Evolutionary conservation across 2,888 invertebrate genomes (phyloP).

Genomic region (Notodonta dromedarius): DNA sequence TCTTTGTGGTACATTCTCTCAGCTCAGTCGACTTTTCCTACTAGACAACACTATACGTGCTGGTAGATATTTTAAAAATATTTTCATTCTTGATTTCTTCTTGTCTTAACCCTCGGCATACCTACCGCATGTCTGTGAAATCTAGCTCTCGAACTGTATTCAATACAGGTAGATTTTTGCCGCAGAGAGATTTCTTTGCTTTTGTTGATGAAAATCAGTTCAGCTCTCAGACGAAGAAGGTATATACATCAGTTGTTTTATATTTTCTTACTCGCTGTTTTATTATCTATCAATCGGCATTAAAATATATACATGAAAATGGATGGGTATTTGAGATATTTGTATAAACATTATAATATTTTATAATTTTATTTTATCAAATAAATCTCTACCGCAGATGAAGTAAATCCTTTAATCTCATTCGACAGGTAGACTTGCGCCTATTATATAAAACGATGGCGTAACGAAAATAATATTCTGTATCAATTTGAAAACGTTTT

Average conservation of each 20-base stretch:
- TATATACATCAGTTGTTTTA: too few relatives aligned
- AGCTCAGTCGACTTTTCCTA: not conserved
- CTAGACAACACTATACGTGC: constrained; percentile 2
- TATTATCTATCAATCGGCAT: too few relatives aligned
- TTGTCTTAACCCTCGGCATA: too few relatives aligned
- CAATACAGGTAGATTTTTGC: too few relatives aligned
- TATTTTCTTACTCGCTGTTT: too few relatives aligned
- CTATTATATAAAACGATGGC: not conserved
- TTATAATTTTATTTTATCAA: constrained; percentile 9
- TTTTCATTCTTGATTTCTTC: too few relatives aligned
- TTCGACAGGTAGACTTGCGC: constrained; percentile 12
- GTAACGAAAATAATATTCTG: constrained; percentile 1
- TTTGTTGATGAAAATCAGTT: too few relatives aligned
- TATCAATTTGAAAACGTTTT: not conserved
- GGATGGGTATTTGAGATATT: not conserved
- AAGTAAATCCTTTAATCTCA: constrained; percentile 29
- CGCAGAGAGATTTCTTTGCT: too few relatives aligned
- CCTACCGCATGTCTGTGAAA: too few relatives aligned
- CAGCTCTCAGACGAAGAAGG: too few relatives aligned
- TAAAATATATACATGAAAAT: too few relatives aligned
- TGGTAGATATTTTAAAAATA: not conserved
- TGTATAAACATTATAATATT: constrained; percentile 7
- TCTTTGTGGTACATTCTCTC: not conserved
- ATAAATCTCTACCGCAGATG: constrained; percentile 19
- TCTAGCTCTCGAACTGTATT: too few relatives aligned